These are phyloP conservation scores for Drosophila parthenogenetica DNA, from an alignment of 2,888 invertebrate genomes.

Conservation along the genomic window DNA sequence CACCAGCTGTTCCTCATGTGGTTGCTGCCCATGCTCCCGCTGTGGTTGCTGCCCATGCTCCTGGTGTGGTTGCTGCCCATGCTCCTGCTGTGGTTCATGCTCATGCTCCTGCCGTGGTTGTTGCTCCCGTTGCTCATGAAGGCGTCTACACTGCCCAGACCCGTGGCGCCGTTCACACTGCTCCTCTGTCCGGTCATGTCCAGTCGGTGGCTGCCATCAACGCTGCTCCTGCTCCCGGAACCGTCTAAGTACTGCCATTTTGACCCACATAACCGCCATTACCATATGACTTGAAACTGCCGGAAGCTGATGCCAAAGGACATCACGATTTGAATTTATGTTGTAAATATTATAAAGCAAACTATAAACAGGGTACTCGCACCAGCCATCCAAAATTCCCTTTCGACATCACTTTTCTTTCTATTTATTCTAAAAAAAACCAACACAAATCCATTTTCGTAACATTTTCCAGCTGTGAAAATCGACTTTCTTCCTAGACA, in stretches of 20 bases:
- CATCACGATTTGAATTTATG: conserved; percentile 19
- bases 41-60: conserved; percentile 45
- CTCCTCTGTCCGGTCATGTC: conserved; percentile 79
- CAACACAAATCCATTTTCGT: conserved; percentile 39
- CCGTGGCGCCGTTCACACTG: conserved; percentile 81
- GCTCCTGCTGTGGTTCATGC: conserved; percentile 47
- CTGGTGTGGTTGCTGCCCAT: conserved; percentile 27
- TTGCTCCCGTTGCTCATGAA: conserved; percentile 73
- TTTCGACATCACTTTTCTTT: conserved; percentile 32
- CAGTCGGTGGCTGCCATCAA: conserved; percentile 81
- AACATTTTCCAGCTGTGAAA: conserved; percentile 37
- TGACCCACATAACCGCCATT: neutral
- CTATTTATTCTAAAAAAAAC: conserved; percentile 54
- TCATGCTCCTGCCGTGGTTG: conserved; percentile 64
- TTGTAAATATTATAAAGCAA: conserved; percentile 49
- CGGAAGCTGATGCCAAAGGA: conserved; percentile 36
- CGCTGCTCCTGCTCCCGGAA: conserved; percentile 82
- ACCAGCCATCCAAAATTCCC: conserved; percentile 60
- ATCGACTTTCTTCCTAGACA: conserved; percentile 54
- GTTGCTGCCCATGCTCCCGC: conserved; percentile 37
- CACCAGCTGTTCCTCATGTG: conserved; percentile 37
- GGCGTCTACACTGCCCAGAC: conserved; percentile 82
- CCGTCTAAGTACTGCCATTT: conserved; percentile 49
- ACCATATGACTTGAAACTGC: conserved; percentile 52
- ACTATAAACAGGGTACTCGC: conserved; percentile 73